Conservation (phyloP, 1,140 invertebrate species). For the Daktulosphaira vitifoliae region DNA sequence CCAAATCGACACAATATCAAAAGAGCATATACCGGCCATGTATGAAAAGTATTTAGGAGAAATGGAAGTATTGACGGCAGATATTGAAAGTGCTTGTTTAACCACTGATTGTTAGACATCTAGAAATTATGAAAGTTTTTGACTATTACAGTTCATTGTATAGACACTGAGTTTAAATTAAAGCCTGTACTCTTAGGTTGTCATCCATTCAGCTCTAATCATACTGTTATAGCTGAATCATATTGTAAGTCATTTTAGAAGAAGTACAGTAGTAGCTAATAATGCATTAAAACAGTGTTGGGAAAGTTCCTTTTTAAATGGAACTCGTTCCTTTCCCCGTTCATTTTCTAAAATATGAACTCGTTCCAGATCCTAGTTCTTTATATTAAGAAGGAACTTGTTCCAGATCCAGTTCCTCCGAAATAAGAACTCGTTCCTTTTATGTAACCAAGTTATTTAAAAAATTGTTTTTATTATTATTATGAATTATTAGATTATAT, state of each 20-base stretch:
- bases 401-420: too few species aligned
- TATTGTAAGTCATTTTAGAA: background rate
- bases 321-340: too few species aligned
- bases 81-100: conserved; percentile 33
- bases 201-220: background rate
- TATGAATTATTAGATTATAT: too few species aligned
- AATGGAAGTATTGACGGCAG: background rate
- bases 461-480: too few species aligned
- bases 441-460: too few species aligned
- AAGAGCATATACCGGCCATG: background rate
- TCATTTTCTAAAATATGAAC: too few species aligned
- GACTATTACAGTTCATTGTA: conserved; percentile 37
- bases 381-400: too few species aligned
- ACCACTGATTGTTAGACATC: conserved; percentile 39
- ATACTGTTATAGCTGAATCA: conserved; percentile 34
- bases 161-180: conserved; percentile 33
- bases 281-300: too few species aligned
- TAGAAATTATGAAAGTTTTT: conserved; percentile 36
- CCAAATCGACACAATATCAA: conserved; percentile 1
- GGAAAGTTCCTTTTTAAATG: too few species aligned
- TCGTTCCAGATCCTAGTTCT: too few species aligned
- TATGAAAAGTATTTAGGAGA: conserved; percentile 5
- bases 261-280: background rate
- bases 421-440: too few species aligned
- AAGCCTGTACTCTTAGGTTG: background rate